Evolutionary conservation across 1,140 invertebrate genomes (phyloP).

Genomic region (Venturia canescens): DNA sequence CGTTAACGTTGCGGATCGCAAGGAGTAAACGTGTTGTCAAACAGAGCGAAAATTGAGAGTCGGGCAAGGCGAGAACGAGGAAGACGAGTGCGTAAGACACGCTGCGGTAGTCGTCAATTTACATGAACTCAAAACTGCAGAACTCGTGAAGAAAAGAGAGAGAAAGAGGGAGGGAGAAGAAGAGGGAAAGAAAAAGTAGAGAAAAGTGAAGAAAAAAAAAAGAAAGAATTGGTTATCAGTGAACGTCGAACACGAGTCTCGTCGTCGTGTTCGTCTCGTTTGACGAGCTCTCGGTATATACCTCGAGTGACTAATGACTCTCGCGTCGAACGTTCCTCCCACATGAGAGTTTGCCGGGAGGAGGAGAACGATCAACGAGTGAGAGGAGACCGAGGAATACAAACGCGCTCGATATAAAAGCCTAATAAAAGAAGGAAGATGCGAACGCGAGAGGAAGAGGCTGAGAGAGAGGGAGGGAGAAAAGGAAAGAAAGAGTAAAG

Average conservation of each 20-base stretch:
- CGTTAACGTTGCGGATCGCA: background rate
- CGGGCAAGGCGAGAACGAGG: background rate
- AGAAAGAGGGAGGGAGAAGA: background rate
- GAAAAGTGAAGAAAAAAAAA: background rate
- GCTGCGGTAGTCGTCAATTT: background rate
- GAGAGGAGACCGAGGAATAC: background rate
- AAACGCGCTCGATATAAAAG: background rate
- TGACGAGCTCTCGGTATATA: slow-evolving; percentile 45
- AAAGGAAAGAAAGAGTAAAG: slow-evolving; percentile 19
- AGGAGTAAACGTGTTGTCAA: slow-evolving; percentile 12
- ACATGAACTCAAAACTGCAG: background rate
- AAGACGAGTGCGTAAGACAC: background rate
- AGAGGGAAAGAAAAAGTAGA: background rate
- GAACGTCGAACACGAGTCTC: slow-evolving; percentile 31
- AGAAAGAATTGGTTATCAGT: slow-evolving; percentile 42
- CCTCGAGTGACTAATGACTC: slow-evolving; percentile 51
- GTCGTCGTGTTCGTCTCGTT: slow-evolving; percentile 39
- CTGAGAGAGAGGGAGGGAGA: background rate
- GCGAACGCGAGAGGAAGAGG: background rate
- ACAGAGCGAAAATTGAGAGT: slow-evolving; percentile 8
- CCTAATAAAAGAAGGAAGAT: background rate
- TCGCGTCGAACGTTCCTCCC: slow-evolving; percentile 45
- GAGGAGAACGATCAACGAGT: slow-evolving; percentile 6
- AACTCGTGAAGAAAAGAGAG: background rate
- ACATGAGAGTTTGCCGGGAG: slow-evolving; percentile 29